Evolutionary conservation across 1,140 invertebrate species (phyloP), one percentile per base, ranked within the genome.

Genomic region (Bombus soroeensis): DNA sequence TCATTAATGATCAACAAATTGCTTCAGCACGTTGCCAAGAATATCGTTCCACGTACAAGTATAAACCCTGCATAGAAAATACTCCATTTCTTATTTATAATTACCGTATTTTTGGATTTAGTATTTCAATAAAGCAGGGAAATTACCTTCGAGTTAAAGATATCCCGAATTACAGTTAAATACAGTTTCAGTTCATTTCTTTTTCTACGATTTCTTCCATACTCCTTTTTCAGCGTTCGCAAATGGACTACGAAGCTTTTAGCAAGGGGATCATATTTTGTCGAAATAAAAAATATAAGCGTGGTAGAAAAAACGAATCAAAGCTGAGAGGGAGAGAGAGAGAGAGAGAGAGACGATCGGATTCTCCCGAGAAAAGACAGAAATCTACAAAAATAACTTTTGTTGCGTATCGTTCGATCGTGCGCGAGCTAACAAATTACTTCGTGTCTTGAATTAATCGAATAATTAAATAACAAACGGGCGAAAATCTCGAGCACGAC

Each of bases 391-490:
- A 22, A 57, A 2, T 57, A 25, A 2, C 6, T 57, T 57, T 25
- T 59, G 8, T 57, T 59, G 3, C 25, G 57, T 28, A 59, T 62
- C 12, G 10, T 25, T 2, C 3, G 9, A 59, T 59, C 10, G 10
- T 10, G 2, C 4, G 10, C 22, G 37, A 12, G 12, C 5, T 28
- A 13, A 39, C 37, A 28, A 28, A 41, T 37, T 39, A 10, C 57
- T 3, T 18, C 28, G 8, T 9, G 62, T n/a, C 47, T 18, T 8
- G 18, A 53, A 22, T 28, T 18, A 28, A 47, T 47, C 28, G 57
- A 64, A 57, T 74, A 39, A 57, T 80, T 41, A 66, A 66, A 66
- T 66, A 53, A 83, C 28, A 68, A 79, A 25, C 10, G 43, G 1
- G 3, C 4, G 53, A n/a, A 43, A 57, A 70, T 79, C 43, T 39